Evolutionary conservation across 2,888 invertebrate species (phyloP).

Genomic region (Muschampia plurimacula): DNA sequence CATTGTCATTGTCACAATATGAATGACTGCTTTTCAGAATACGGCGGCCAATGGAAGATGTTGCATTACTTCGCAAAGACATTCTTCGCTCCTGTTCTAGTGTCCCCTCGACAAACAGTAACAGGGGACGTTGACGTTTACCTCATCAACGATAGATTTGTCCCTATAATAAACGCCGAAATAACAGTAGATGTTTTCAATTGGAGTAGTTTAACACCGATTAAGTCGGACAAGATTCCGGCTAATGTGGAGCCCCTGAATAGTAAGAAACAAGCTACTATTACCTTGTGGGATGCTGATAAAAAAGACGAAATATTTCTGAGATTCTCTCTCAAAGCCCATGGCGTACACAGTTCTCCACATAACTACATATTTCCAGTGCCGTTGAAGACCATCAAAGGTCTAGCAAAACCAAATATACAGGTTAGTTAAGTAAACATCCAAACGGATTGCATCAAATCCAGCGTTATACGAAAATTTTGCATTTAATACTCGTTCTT

Average conservation of each 20-base stretch:
- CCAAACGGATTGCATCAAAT: no score
- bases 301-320: slow-evolving; percentile 65
- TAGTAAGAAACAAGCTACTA: slow-evolving; percentile 60
- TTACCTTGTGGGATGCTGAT: slow-evolving; percentile 57
- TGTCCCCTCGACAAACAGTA: slow-evolving; percentile 85
- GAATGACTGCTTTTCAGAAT: slow-evolving; percentile 82
- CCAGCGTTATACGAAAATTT: no score
- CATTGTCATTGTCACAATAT: neutral
- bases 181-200: slow-evolving; percentile 86
- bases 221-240: slow-evolving; percentile 57
- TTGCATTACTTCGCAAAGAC: slow-evolving; percentile 95
- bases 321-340: slow-evolving; percentile 80
- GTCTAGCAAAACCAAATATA: slow-evolving; percentile 83
- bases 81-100: slow-evolving; percentile 93
- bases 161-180: slow-evolving; percentile 69
- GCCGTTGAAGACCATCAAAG: slow-evolving; percentile 82
- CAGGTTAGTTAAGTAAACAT: slow-evolving; percentile 65
- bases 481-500: no score
- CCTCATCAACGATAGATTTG: slow-evolving; percentile 87
- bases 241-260: slow-evolving; percentile 59
- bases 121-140: slow-evolving; percentile 85
- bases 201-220: slow-evolving; percentile 81
- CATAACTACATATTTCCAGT: slow-evolving; percentile 43
- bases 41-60: slow-evolving; percentile 93
- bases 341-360: no score